Conservation (phyloP, 2,797 vertebrate species). For the Schizopygopsis malacanthus region DNA sequence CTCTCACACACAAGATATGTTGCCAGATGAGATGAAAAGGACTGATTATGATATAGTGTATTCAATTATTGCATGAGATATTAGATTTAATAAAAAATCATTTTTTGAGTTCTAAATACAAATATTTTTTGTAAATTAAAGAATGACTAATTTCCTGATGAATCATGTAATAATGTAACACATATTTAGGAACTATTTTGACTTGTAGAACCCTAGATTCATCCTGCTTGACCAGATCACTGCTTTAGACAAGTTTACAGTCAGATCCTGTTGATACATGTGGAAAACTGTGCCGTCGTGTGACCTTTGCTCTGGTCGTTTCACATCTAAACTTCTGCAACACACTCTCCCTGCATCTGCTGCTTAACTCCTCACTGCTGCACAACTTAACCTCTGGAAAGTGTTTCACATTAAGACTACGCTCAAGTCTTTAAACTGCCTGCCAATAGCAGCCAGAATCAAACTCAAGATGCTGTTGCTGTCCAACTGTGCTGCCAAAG, state of each 20-base stretch:
- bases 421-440: background rate
- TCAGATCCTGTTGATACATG: conserved; percentile 3
- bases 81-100: background rate
- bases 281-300: background rate
- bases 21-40: background rate
- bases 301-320: conserved; percentile 22
- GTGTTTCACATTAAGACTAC: background rate
- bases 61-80: background rate
- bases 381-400: background rate
- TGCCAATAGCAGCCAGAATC: conserved; percentile 11
- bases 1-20: background rate
- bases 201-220: background rate
- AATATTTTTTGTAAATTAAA: background rate
- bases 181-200: background rate
- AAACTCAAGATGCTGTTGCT: conserved; percentile 11
- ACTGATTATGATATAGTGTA: background rate
- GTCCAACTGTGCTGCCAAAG: background rate
- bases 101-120: no score
- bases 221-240: background rate
- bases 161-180: background rate
- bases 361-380: conserved; percentile 6
- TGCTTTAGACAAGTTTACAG: background rate
- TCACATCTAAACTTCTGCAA: background rate
- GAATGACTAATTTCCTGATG: background rate
- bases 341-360: background rate